phyloP scores from a whole-genome alignment of 1,140 invertebrate species.

The Thereuonema tuberculata region DNA sequence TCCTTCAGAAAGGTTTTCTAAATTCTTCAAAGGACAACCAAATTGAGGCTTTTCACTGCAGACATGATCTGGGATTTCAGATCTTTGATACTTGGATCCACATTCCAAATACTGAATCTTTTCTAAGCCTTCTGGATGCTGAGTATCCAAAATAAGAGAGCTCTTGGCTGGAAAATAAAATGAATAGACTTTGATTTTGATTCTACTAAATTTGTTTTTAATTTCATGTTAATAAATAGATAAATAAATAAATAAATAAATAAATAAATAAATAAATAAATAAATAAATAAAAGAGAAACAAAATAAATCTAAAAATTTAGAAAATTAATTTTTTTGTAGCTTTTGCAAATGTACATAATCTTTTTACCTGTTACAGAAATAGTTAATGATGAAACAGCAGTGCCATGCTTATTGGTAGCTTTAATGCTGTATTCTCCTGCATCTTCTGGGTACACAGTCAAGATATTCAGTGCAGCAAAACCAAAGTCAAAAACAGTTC shows the following conservation, averaged over 20 bases:
- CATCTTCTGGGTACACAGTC: constrained; percentile 44
- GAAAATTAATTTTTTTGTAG: too few species aligned
- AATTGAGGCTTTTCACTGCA: constrained; percentile 74
- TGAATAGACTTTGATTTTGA: too few species aligned
- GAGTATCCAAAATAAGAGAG: constrained; percentile 80
- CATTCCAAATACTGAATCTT: constrained; percentile 87
- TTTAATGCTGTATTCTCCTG: constrained; percentile 34
- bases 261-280: constrained; percentile 11
- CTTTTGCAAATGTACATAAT: too few species aligned
- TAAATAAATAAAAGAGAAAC: neutral
- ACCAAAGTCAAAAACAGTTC: constrained; percentile 86
- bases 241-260: neutral
- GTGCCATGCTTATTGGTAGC: constrained; percentile 42
- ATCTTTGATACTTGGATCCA: constrained; percentile 57
- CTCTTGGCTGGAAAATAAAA: constrained; percentile 46
- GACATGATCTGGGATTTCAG: constrained; percentile 52
- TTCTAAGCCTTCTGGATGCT: constrained; percentile 82
- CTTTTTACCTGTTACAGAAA: constrained; percentile 71
- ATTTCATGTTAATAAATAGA: neutral
- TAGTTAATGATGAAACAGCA: constrained; percentile 59
- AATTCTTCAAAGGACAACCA: constrained; percentile 69
- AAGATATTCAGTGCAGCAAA: constrained; percentile 86
- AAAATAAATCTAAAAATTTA: too few species aligned
- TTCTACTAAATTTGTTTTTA: too few species aligned
- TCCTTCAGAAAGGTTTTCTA: constrained; percentile 69